A percentile compares a stretch with the other conserved stretches of the same genome.
Evolutionary conservation across 2,113 vertebrate species (phyloP).

Genomic region (Butorides virescens): DNA sequence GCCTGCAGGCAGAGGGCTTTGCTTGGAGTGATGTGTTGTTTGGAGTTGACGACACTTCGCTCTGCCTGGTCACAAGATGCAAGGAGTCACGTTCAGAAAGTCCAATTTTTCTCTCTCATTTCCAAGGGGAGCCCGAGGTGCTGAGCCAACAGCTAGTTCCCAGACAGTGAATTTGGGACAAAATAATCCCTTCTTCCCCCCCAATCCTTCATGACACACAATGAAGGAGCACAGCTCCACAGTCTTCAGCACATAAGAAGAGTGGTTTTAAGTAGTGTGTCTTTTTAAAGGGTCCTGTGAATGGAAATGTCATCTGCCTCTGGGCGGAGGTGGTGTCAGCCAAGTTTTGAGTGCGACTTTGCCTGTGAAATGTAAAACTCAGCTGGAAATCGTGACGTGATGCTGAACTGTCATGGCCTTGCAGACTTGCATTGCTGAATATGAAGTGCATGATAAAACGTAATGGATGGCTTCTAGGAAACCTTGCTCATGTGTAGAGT

Average conservation of each 20-base stretch:
- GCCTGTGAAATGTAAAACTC: not conserved
- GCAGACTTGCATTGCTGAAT: rapidly evolving
- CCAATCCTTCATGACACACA: not conserved
- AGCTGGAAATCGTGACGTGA: not conserved
- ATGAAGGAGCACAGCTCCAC: not conserved
- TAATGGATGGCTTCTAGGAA: not conserved
- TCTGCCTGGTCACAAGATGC: not conserved
- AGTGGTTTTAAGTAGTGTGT: not conserved
- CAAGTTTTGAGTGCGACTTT: not conserved
- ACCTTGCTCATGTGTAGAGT: not conserved
- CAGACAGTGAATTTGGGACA: not conserved
- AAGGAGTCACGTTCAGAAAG: rapidly evolving
- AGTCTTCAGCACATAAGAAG: not conserved
- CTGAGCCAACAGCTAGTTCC: not conserved
- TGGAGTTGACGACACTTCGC: not conserved
- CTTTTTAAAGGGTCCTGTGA: not conserved
- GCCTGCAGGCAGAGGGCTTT: not conserved
- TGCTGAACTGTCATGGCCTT: not conserved
- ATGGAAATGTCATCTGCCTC: not conserved
- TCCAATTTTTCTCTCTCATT: not conserved
- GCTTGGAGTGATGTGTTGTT: not conserved
- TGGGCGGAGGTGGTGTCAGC: not conserved
- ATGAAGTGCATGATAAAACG: not conserved
- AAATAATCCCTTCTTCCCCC: not conserved
- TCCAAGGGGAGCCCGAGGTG: not conserved